These are phyloP conservation scores for Leucopternis melanops DNA, from an alignment of 2,113 vertebrate genomes.

Conservation along the genomic window DNA sequence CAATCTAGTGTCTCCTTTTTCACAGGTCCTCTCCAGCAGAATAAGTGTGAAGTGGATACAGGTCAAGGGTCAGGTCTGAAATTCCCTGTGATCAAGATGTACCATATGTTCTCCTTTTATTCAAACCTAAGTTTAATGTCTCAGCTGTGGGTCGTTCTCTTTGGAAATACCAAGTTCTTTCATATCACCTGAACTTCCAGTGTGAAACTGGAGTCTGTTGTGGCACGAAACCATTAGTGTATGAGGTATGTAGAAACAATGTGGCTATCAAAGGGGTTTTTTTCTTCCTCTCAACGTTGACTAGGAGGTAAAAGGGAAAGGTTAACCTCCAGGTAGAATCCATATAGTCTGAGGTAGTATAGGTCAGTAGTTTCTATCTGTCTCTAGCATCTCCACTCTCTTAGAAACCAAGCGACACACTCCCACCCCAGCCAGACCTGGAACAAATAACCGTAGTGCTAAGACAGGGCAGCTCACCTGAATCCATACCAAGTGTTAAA, in stretches of 20 bases:
- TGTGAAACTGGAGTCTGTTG: not conserved
- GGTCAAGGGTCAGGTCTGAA: not conserved
- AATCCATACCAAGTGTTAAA: not conserved
- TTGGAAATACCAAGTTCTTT: not conserved
- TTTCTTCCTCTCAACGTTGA: not conserved
- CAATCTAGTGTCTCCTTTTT: not conserved
- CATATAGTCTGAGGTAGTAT: too few relatives aligned
- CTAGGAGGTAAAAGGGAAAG: not conserved
- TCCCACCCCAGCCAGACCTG: not conserved
- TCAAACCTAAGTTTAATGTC: not conserved
- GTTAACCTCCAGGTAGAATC: not conserved
- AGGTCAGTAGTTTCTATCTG: not conserved
- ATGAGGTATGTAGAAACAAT: not conserved
- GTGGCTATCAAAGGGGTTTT: not conserved
- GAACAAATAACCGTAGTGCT: not conserved
- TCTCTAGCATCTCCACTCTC: not conserved
- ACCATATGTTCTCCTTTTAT: not conserved
- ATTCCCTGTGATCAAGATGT: not conserved
- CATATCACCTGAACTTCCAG: not conserved
- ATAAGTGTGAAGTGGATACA: not conserved
- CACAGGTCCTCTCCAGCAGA: not conserved
- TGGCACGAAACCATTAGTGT: not conserved
- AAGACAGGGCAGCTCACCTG: not conserved
- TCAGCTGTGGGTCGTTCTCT: not conserved
- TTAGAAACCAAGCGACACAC: not conserved